Conservation (phyloP, 2,888 invertebrate species). For the Galeruca laticollis region DNA sequence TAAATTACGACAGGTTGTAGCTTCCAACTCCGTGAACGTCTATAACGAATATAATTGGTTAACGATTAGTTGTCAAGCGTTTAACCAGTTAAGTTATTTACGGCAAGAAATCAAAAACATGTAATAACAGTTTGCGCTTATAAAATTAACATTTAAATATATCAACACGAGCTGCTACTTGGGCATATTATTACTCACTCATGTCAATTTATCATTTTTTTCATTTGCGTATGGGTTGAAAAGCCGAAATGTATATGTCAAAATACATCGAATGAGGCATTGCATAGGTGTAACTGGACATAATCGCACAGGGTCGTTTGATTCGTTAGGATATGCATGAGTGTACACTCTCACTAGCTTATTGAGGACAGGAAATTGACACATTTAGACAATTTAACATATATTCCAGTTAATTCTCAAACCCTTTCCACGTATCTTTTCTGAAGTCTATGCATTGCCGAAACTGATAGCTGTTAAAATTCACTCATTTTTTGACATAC, state of each 20-base stretch:
- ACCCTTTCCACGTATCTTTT: no score
- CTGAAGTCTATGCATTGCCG: no score
- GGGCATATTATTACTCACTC: slow-evolving; percentile 59
- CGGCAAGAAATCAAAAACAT: slow-evolving; percentile 52
- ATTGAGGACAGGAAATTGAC: no score
- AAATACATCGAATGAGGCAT: slow-evolving; percentile 5
- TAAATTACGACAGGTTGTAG: slow-evolving; percentile 39
- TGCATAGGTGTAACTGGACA: slow-evolving; percentile 20
- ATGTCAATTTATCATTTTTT: slow-evolving; percentile 57
- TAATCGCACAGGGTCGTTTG: not conserved
- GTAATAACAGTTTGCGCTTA: slow-evolving; percentile 56
- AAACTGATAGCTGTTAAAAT: no score
- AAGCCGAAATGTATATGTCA: slow-evolving; percentile 36
- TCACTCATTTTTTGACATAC: no score
- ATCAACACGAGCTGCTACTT: slow-evolving; percentile 57
- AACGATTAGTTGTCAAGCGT: slow-evolving; percentile 55
- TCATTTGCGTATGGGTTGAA: slow-evolving; percentile 49
- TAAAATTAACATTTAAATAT: slow-evolving; percentile 56
- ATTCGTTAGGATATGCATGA: not conserved
- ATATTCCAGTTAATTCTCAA: no score
- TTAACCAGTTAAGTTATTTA: slow-evolving; percentile 54
- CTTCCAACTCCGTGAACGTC: slow-evolving; percentile 38
- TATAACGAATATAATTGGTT: slow-evolving; percentile 53
- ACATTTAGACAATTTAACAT: no score
- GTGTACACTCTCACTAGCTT: no score